Evolutionary conservation across 2,113 vertebrate species (phyloP), one percentile per base, ranked within the genome.

Genomic region (Puntigrus tetrazona): DNA sequence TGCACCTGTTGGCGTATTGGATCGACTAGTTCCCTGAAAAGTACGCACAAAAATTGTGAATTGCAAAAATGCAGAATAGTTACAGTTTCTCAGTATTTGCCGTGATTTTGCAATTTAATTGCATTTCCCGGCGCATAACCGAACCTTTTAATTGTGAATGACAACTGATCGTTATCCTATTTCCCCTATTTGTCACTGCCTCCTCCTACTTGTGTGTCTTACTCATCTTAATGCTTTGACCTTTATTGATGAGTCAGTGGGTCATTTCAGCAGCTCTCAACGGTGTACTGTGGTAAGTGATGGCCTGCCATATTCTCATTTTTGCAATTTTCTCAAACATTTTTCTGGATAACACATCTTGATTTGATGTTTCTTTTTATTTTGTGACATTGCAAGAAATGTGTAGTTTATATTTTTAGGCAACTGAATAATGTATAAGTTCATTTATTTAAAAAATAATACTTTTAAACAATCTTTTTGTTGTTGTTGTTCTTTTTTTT

Each of bases 91-190:
- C 22, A 57, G 52, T 34, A n/a, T 8, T 3, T 16, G 27, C 10
- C n/a, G 18, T 61, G 13, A 20, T n/a, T 22, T 31, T 76, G 74
- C 27, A 13, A 34, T 29, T 36, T 0, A 22, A 36, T 4, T 5
- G 34, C 10, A 57, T 61, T 27, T 61, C 22, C 31, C 25, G 4
- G 10, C 11, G 27, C 8, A 22, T n/a, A 10, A 22, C 9, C 55
- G 22, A 78, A 63, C 7, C 43, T 47, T 34, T 67, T 0, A 79
- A 84, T 59, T 84, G 78, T 87, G 86, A 88, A 83, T 88, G 81
- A 36, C 74, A 85, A 78, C 65, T 84, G 83, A 88, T 84, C 63
- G 6, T 85, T 88, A 87, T 85, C 80, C 9, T 52, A 67, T 50
- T 59, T 78, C 50, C 78, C 67, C 52, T 61, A 41, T 83, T 57